Conservation (phyloP, 2,888 invertebrate genomes). For the Eurytoma adleriae region DNA sequence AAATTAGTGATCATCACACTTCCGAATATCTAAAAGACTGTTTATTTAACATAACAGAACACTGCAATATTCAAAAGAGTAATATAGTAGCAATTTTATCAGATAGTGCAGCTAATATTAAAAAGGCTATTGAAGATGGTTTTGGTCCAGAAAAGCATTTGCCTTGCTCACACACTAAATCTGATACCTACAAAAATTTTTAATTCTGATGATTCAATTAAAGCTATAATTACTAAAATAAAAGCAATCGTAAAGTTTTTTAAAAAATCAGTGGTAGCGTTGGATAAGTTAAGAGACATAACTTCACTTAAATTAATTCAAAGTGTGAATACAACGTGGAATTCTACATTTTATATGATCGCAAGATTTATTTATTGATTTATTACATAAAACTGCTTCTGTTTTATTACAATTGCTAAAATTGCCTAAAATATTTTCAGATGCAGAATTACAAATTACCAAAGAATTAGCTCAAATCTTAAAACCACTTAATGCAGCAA, state of each 20-base stretch:
- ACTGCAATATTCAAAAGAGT: background rate
- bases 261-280: background rate
- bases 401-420: slow-evolving; percentile 3
- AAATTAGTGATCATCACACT: background rate
- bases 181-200: background rate
- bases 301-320: slow-evolving; percentile 5
- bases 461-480: background rate
- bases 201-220: background rate
- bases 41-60: background rate
- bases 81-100: background rate
- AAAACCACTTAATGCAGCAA: background rate
- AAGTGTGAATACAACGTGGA: slow-evolving; percentile 4
- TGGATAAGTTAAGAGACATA: background rate
- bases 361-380: background rate
- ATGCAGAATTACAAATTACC: background rate
- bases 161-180: background rate
- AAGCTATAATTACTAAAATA: background rate
- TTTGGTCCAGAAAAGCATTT: slow-evolving; percentile 1
- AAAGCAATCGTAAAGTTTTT: background rate
- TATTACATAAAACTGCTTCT: background rate
- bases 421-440: background rate
- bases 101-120: slow-evolving; percentile 9
- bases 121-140: slow-evolving; percentile 5
- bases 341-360: background rate
- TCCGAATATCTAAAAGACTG: background rate